Base-by-base conservation (phyloP, 2,888 invertebrate genomes). In the Dorcus hopei region DNA sequence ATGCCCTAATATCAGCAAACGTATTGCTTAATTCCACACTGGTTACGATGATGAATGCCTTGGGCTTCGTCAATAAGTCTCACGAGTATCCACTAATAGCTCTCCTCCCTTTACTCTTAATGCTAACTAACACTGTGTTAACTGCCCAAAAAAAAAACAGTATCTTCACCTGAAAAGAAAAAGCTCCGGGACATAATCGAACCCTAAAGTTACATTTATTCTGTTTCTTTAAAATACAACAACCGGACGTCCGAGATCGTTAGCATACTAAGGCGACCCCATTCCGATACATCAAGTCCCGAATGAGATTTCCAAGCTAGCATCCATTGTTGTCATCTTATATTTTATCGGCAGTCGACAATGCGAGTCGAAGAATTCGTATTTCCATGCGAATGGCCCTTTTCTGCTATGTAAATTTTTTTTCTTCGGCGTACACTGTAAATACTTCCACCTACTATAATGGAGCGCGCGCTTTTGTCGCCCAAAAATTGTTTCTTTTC, bases 1-100 rank as follows among this genome's bases (percentile, higher is more conserved):
- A 68, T 67, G 60, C 72, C 68, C 67, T 75, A 76, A 78, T 77
- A 77, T 74, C 76, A 73, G 74, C 74, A 77, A 78, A 77, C 78
- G 77, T 78, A 78, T 78, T 78, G 78, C 77, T 76, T 78, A 78
- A 77, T 77, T 77, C 77, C 75, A 74, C 74, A 74, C 77, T 74
- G 74, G 74, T 75, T 75, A 74, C 68, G 67, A 70, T 64, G 65
- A 62, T 74, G 72, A 72, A 72, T 70, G 68, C 70, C 62, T 61
- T 59, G 65, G 59, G 59, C 64, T 66, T 64, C 61, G 64, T 61
- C 66, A 69, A 74, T 69, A 70, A 70, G 73, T 65, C 67, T 69
- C 69, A 69, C 75, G 77, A 78, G 78, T 77, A 77, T 75, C 76
- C 77, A 76, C 77, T 78, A 78, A 78, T 77, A 77, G 77, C 75